phyloP scores from a whole-genome alignment of 1,140 invertebrate genomes.

The Drosophila tropicalis region DNA sequence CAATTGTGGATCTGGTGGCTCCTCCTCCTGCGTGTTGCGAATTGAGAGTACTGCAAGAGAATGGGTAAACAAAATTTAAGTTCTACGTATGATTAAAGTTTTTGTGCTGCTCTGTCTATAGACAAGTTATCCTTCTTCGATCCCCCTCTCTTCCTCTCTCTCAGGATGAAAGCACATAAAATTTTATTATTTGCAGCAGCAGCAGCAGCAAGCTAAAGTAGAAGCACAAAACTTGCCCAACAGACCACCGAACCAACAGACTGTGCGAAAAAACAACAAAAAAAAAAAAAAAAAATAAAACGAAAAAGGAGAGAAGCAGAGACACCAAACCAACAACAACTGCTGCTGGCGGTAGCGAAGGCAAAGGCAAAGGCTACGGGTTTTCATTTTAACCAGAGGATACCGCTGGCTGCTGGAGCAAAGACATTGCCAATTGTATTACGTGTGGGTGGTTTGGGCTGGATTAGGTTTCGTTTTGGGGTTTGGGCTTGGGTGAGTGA shows the following conservation, averaged over 20 bases:
- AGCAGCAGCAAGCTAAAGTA: constrained; percentile 4
- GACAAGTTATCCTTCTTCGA: constrained; percentile 5
- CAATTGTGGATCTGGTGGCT: constrained; percentile 98
- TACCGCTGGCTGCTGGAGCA: neutral
- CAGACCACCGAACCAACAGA: constrained; percentile 9
- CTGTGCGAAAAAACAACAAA: constrained; percentile 12
- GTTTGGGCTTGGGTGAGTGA: neutral
- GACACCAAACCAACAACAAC: neutral
- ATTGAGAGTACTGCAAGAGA: constrained; percentile 92
- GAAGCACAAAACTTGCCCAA: constrained; percentile 11
- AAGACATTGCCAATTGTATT: constrained; percentile 24
- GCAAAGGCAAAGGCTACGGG: neutral
- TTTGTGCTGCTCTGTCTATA: neutral
- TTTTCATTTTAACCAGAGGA: constrained; percentile 2
- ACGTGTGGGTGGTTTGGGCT: constrained; percentile 11
- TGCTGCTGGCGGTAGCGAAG: neutral
- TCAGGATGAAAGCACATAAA: constrained; percentile 37
- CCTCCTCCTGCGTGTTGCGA: constrained; percentile 98
- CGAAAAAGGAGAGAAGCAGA: neutral
- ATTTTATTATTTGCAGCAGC: constrained; percentile 45
- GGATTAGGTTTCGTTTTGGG: neutral
- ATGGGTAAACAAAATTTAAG: constrained; percentile 21
- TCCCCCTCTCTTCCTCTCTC: neutral
- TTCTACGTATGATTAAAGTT: constrained; percentile 15
- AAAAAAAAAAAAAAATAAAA: neutral